Conservation (phyloP, 2,113 vertebrate species). For the Eulemur macaco region DNA sequence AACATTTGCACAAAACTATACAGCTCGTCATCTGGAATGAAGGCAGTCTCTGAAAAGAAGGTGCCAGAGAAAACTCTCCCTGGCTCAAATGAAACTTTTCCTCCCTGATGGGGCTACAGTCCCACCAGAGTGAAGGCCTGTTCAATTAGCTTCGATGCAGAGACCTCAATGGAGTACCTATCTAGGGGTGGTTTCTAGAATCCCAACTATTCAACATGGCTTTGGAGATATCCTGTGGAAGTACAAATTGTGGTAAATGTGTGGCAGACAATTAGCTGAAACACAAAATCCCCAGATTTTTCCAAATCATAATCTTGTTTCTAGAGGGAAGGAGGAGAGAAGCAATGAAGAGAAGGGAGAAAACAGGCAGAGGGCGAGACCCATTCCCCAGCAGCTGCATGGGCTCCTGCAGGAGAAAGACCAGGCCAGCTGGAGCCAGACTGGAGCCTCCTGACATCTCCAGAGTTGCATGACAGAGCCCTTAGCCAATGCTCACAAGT, state of each 20-base stretch:
- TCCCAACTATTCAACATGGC: not conserved
- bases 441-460: not conserved
- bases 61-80: not conserved
- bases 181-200: not conserved
- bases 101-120: not conserved
- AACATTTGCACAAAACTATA: not conserved
- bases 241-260: not conserved
- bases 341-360: not conserved
- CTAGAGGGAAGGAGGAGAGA: not conserved
- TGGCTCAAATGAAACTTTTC: not conserved
- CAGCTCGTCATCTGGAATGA: not conserved
- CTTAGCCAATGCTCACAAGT: not conserved
- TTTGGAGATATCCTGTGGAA: not conserved
- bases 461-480: not conserved
- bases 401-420: not conserved
- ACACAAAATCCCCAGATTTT: not conserved
- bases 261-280: not conserved
- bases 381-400: not conserved
- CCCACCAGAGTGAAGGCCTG: not conserved
- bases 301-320: not conserved
- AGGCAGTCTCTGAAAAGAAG: not conserved
- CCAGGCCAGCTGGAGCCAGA: not conserved
- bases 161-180: not conserved
- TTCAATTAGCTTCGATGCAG: not conserved
- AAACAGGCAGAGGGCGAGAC: not conserved